Evolutionary conservation across 2,113 vertebrate species (phyloP), one percentile per base, ranked within the genome.

Genomic region (Rafetus swinhoei): DNA sequence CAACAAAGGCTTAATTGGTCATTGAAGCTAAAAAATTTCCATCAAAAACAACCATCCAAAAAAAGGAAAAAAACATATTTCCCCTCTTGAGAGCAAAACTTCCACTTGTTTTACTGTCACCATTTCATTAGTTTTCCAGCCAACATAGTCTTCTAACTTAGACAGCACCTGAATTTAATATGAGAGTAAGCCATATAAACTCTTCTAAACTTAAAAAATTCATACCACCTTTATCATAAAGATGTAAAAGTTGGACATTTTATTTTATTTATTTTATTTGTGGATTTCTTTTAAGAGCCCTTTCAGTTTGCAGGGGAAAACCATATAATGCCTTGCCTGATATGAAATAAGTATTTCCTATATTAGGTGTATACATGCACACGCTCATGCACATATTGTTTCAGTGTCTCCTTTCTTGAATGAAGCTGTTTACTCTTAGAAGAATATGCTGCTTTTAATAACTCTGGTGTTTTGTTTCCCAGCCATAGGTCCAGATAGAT

Each of bases 391-490:
- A 76, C 21, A 74, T 13, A 77, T 25, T 69, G 90, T 25, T 29
- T n/a, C 39, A 4, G 60, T 12, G 9, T 5, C 62, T 65, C 13
- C 32, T 3, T 16, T 22, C 76, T 1, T 10, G 27, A 55, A 21
- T 0, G 1, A 8, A 27, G 56, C 8, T 57, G 2, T 84, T 84
- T 2, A 8, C 6, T 65, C 29, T n/a, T 15, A 32, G 2, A 32
- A 57, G 9, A 16, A 84, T 8, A 0, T 0, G 2, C 18, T n/a
- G 4, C 0, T 6, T 45, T 3, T 14, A 80, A 13, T 53, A 1
- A 8, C 76, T 29, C 53, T 35, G 0, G 76, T 18, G 1, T 3
- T 27, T 11, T 18, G 4, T 56, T 79, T 25, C 1, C 27, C 57
- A 27, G 39, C 11, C 12, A 3, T 25, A 16, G 60, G 9, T 22